These are phyloP conservation scores for Zhuqinia jingwanae DNA, from an alignment of 2,888 invertebrate species.

Conservation along the genomic window DNA sequence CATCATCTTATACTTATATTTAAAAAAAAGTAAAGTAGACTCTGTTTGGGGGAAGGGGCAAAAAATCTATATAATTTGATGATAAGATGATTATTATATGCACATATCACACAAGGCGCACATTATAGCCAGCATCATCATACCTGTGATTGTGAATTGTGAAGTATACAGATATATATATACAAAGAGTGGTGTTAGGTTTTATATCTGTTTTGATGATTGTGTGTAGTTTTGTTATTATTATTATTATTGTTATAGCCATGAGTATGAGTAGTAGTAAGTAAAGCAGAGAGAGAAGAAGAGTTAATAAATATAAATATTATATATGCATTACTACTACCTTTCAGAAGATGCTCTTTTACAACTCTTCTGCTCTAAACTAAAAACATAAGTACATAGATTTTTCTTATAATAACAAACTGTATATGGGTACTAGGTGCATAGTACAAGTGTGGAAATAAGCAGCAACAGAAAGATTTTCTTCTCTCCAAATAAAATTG, in stretches of 20 bases:
- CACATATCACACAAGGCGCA: conserved; percentile 15
- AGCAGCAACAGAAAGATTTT: conserved; percentile 55
- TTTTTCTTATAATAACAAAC: neutral
- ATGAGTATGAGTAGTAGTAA: conserved; percentile 21
- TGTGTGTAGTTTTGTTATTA: conserved; percentile 31
- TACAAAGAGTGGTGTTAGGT: conserved; percentile 22
- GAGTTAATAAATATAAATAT: conserved; percentile 37
- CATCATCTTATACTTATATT: neutral
- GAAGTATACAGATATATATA: neutral
- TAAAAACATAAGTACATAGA: neutral
- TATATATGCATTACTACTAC: conserved; percentile 1
- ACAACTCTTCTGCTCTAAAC: neutral
- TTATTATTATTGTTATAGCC: conserved; percentile 58
- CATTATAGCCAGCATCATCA: neutral
- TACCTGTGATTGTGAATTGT: neutral
- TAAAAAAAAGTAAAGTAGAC: neutral
- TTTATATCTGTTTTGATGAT: conserved; percentile 54
- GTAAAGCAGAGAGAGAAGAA: neutral
- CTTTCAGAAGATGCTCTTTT: conserved; percentile 13
- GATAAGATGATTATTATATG: conserved; percentile 62
- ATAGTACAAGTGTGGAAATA: conserved; percentile 22
- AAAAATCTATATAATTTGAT: conserved; percentile 21
- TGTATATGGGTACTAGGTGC: neutral
- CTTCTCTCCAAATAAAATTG: conserved; percentile 72
- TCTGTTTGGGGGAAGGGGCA: conserved; percentile 29